Percentiles rank a stretch among this genome's conserved stretches.
These are phyloP conservation scores for Fabriciana adippe DNA, from an alignment of 2,888 invertebrate genomes.

Conservation along the genomic window DNA sequence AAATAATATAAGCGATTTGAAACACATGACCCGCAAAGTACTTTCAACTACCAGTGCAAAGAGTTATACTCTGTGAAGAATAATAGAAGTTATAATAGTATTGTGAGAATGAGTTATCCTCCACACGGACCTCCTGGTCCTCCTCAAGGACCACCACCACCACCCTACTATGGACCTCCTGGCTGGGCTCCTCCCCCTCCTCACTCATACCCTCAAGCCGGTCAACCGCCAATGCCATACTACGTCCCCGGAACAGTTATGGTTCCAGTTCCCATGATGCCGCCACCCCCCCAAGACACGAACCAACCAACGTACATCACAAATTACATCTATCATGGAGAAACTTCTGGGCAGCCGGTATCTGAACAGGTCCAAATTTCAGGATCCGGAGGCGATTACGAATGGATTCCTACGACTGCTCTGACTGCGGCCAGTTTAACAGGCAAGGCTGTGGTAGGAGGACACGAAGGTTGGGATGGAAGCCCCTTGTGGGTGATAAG, in stretches of 20 bases:
- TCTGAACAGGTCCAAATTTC: slow-evolving; percentile 58
- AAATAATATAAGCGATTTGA: slow-evolving; percentile 31
- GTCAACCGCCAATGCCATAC: slow-evolving; percentile 47
- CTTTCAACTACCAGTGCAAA: not conserved
- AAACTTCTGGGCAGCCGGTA: slow-evolving; percentile 45
- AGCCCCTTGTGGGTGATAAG: slow-evolving; percentile 77
- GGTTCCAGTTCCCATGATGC: slow-evolving; percentile 59
- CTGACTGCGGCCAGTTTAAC: slow-evolving; percentile 60
- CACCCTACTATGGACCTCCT: slow-evolving; percentile 55
- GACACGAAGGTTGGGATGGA: slow-evolving; percentile 77
- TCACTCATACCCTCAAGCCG: slow-evolving; percentile 40
- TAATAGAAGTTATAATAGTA: not conserved
- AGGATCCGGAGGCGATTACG: slow-evolving; percentile 66
- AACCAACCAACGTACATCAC: slow-evolving; percentile 67
- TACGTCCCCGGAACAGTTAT: slow-evolving; percentile 68
- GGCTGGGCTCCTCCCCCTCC: slow-evolving; percentile 39
- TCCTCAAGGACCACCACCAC: slow-evolving; percentile 50
- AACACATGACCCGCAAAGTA: not conserved
- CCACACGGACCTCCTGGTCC: slow-evolving; percentile 50
- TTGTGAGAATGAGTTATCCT: slow-evolving; percentile 59
- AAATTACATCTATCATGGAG: slow-evolving; percentile 73
- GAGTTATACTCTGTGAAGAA: slow-evolving; percentile 8
- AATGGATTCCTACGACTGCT: slow-evolving; percentile 71
- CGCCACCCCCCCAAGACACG: slow-evolving; percentile 42
- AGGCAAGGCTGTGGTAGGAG: slow-evolving; percentile 71